Evolutionary conservation across 1,140 invertebrate genomes (phyloP).

Genomic region (roundworm (Caenorhabditis elegans)): DNA sequence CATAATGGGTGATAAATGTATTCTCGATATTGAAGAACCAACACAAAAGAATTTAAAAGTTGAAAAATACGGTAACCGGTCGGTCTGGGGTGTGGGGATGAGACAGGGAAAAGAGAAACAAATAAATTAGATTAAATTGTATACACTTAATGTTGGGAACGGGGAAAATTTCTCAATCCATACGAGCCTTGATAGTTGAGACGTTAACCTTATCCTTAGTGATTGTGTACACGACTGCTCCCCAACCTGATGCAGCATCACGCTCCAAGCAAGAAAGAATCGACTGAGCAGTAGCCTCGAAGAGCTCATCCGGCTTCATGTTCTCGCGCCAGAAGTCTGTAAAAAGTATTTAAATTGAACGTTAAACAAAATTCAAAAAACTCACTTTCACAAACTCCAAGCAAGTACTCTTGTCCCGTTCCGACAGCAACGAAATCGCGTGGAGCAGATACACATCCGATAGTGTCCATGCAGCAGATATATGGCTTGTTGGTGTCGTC

Average conservation of each 20-base stretch:
- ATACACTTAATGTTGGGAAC: background rate
- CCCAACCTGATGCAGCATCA: constrained; percentile 97
- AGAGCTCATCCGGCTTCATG: constrained; percentile 82
- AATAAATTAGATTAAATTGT: constrained; percentile 11
- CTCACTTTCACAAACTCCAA: constrained; percentile 95
- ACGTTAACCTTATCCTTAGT: constrained; percentile 63
- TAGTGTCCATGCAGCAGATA: constrained; percentile 88
- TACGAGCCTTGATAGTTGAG: constrained; percentile 62
- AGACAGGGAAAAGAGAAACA: background rate
- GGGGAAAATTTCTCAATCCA: constrained; percentile 56
- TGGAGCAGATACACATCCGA: constrained; percentile 77
- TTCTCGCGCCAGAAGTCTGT: constrained; percentile 60
- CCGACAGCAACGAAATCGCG: constrained; percentile 94
- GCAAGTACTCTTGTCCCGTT: constrained; percentile 87
- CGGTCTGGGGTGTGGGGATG: background rate
- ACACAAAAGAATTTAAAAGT: background rate
- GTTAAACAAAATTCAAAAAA: too few relatives aligned
- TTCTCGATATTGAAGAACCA: background rate
- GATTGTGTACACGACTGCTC: constrained; percentile 90
- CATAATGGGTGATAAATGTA: background rate
- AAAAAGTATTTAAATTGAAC: too few relatives aligned
- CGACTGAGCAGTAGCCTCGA: constrained; percentile 94
- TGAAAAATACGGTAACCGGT: background rate
- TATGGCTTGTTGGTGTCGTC: constrained; percentile 85
- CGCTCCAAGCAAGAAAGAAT: constrained; percentile 92